phyloP scores from a whole-genome alignment of 2,113 vertebrate species.

The Xerus inauris region DNA sequence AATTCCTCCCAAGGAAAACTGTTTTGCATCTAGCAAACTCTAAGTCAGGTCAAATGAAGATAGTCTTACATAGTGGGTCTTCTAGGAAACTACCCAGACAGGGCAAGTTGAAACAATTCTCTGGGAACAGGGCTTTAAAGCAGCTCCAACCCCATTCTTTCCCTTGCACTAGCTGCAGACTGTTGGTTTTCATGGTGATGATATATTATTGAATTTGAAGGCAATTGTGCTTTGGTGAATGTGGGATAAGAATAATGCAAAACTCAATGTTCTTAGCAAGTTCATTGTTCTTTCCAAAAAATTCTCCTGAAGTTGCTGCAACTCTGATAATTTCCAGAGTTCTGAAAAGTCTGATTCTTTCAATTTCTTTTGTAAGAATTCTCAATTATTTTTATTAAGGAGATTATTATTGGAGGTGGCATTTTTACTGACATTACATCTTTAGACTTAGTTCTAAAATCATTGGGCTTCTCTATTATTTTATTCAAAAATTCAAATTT shows the following conservation, averaged over 20 bases:
- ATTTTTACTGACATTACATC: neutral
- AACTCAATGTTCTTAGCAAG: neutral
- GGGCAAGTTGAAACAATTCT: neutral
- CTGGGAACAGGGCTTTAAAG: neutral
- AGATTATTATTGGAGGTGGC: neutral
- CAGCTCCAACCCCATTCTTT: neutral
- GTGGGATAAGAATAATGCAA: neutral
- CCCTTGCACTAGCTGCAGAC: neutral
- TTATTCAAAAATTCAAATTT: neutral
- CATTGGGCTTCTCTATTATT: neutral
- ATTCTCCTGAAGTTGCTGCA: neutral
- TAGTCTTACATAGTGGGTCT: neutral
- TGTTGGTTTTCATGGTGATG: neutral
- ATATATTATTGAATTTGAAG: neutral
- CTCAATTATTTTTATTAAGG: neutral
- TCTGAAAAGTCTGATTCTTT: neutral
- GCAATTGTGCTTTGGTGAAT: neutral
- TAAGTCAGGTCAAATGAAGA: neutral
- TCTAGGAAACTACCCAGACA: neutral
- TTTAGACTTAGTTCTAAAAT: neutral
- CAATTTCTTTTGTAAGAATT: neutral
- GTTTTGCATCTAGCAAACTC: neutral
- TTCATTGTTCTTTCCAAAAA: neutral
- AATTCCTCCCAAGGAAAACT: neutral
- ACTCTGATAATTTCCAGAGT: neutral